phyloP scores from a whole-genome alignment of 1,140 invertebrate genomes.

The Acyrthosiphon pisum region DNA sequence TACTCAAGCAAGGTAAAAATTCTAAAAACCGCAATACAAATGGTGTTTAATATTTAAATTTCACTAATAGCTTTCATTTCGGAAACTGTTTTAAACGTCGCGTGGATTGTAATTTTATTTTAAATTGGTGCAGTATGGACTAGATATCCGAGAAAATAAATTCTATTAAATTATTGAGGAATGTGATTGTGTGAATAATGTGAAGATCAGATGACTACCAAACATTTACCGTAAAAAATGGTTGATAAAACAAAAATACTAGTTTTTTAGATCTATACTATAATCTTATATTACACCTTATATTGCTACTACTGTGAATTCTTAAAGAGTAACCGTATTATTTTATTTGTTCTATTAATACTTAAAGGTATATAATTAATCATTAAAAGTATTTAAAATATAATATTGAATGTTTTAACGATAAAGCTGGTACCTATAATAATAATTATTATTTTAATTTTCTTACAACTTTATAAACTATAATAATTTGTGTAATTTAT shows the following conservation, averaged over 20 bases:
- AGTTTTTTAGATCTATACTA: not conserved
- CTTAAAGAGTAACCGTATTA: not conserved
- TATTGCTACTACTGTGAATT: not conserved
- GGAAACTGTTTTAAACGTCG: not conserved
- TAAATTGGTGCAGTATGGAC: not conserved
- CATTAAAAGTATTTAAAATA: not conserved
- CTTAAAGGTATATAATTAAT: not conserved
- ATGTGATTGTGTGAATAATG: not conserved
- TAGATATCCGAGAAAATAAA: not conserved
- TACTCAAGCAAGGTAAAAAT: not conserved
- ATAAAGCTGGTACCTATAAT: too few relatives aligned
- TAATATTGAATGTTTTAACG: not conserved
- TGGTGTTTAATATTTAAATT: conserved; percentile 13
- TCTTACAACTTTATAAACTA: not conserved
- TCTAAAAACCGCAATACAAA: not conserved
- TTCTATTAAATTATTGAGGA: conserved; percentile 6
- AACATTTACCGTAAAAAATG: not conserved
- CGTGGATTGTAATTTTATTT: not conserved
- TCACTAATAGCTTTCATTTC: conserved; percentile 27
- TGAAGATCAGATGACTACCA: not conserved
- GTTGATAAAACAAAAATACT: not conserved
- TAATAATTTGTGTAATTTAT: not conserved
- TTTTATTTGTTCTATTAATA: not conserved
- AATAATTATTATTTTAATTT: not conserved
- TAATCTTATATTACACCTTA: not conserved